Conservation (phyloP, 1,140 invertebrate genomes). For the Berghia stephanieae region DNA sequence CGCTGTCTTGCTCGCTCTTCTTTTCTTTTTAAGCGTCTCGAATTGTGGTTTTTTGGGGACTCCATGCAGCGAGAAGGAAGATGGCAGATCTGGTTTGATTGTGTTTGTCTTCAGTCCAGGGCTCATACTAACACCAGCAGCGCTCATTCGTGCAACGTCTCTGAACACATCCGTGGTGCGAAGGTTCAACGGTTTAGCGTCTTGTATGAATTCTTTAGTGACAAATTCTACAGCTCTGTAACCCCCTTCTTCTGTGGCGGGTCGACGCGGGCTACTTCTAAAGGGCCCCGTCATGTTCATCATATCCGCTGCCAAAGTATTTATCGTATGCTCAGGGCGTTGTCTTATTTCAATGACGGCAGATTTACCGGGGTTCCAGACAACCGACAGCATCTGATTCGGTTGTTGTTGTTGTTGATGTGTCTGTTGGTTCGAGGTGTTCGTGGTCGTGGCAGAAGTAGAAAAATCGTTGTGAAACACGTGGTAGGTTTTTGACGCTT, state of each 20-base stretch:
- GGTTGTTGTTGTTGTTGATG: too few relatives aligned
- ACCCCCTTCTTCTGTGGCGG: conserved; percentile 12
- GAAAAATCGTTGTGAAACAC: conserved; percentile 36
- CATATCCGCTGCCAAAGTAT: too few relatives aligned
- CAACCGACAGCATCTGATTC: too few relatives aligned
- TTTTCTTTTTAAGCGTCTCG: not conserved
- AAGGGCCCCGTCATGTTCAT: not conserved
- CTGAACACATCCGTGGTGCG: not conserved
- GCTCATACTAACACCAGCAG: not conserved
- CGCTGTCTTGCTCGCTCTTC: not conserved
- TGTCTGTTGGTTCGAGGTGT: too few relatives aligned
- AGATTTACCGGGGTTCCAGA: conserved; percentile 28
- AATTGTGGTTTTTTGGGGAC: not conserved
- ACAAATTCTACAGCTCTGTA: not conserved
- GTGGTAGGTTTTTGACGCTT: conserved; percentile 40
- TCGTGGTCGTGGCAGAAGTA: too few relatives aligned
- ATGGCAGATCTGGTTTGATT: conserved; percentile 22
- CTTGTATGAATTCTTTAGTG: conserved; percentile 22
- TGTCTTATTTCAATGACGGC: not conserved
- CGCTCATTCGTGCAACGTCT: not conserved
- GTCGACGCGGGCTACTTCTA: not conserved
- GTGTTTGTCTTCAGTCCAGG: not conserved
- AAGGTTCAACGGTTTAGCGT: conserved; percentile 17
- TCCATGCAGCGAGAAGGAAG: conserved; percentile 21
- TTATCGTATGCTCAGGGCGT: too few relatives aligned